Base-by-base conservation (phyloP, 2,113 vertebrate species). In the Hipposideros armiger region DNA sequence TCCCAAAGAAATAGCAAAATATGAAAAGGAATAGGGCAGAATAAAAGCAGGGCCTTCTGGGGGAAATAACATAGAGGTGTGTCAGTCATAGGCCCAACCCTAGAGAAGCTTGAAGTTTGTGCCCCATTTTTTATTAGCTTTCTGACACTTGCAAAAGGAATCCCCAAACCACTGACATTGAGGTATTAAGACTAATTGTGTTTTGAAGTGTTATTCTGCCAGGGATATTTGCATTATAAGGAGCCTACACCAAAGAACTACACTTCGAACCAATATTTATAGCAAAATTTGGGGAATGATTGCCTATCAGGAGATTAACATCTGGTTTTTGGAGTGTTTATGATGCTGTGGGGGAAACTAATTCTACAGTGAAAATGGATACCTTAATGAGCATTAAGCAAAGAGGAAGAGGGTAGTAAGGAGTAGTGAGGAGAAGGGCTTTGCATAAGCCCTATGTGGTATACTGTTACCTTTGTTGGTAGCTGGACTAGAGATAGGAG, bases 161-260 rank as follows among this genome's bases (percentile, higher is more conserved):
- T 94, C 47, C 28, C 24, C 56, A 47, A 90, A 72, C 67, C 64
- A 67, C 32, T 82, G 60, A 76, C 7, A 67, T 17, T 83, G 45
- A 42, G 36, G 30, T 72, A 91, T 95, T 90, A 69, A 87, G 45
- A 91, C 19, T 90, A 62, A 66, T 3, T 77, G 24, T 90, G 36
- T 56, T 94, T 90, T 78, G 40, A 88, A 66, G 11, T 84, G 28
- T 76, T 91, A 88, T 81, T 87, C 26, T 93, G 26, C 19, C 17
- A 74, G 28, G 54, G 32, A 15, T 32, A 70, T 77, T 95, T 88
- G 58, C 40, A 91, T 82, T 96, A 93, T 76, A 66, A 85, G 11
- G 11, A 45, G 28, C 19, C 40, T 89, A 30, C 40, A 45, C 50
- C 78, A 82, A 95, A 95, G 52, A 66, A 74, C 8, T 88, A 17